Evolutionary conservation across 2,888 invertebrate species (phyloP).

Genomic region (Polydrusus cervinus): DNA sequence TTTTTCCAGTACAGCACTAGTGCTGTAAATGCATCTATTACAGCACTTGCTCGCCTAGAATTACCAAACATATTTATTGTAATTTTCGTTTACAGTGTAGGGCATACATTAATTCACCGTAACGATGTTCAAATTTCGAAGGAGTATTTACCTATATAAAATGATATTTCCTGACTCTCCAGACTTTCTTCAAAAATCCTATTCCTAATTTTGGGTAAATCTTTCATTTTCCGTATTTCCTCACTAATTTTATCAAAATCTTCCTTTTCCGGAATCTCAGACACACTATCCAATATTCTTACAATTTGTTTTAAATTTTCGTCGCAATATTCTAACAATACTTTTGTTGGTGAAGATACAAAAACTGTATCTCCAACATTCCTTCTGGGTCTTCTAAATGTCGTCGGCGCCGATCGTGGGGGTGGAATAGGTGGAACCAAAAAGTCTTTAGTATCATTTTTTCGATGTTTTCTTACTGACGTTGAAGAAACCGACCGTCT

Average conservation of each 20-base stretch:
- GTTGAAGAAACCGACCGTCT: constrained; percentile 57
- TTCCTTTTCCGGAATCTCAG: constrained; percentile 46
- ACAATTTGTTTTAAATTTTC: constrained; percentile 56
- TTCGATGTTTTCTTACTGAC: constrained; percentile 43
- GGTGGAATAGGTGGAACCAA: constrained; percentile 65
- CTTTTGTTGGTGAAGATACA: constrained; percentile 75
- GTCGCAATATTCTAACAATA: constrained; percentile 71
- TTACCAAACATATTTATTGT: too few relatives aligned
- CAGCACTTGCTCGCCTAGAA: too few relatives aligned
- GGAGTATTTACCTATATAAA: constrained; percentile 66
- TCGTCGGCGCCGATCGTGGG: constrained; percentile 71
- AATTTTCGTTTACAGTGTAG: too few relatives aligned
- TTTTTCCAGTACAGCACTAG: too few relatives aligned
- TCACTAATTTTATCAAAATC: constrained; percentile 56
- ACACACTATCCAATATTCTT: constrained; percentile 26
- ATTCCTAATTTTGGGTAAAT: constrained; percentile 64
- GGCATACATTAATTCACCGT: too few relatives aligned
- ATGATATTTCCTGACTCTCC: constrained; percentile 68
- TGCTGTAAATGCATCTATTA: too few relatives aligned
- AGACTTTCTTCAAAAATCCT: constrained; percentile 65
- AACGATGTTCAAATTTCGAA: background rate
- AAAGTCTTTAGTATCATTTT: constrained; percentile 31
- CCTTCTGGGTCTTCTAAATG: constrained; percentile 73
- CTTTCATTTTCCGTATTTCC: constrained; percentile 60
- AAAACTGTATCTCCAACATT: constrained; percentile 77